Base-by-base conservation (phyloP, 2,113 vertebrate genomes). In the Xenus cinereus region DNA sequence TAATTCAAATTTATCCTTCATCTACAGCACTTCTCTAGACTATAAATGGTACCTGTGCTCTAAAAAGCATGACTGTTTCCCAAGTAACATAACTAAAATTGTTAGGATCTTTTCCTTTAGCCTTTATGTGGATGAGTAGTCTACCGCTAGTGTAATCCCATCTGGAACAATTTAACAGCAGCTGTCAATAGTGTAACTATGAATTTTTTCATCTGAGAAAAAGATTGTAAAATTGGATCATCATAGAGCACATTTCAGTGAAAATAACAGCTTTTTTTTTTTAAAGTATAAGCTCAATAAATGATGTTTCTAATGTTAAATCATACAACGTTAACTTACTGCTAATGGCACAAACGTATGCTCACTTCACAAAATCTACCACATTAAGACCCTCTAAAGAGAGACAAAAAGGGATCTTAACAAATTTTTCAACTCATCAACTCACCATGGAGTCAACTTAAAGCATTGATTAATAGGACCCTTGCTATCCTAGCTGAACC, bases 401-500 rank as follows among this genome's bases (percentile, higher is more conserved):
- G 79, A 76, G 73, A 69, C 73, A 90, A 95, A 96, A 92, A 89
- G 73, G 48, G 43, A 87, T 91, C 80, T 92, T 86, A 93, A 86
- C 72, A 92, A 84, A 41, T 64, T 84, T 94, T 95, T 94, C 60
- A 84, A 76, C 77, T 94, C 84, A 95, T 93, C 89, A 94, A 66
- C 85, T 95, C 92, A 93, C 85, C 57, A 72, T 43, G 48, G 79
- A 94, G 82, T 95, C 94, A 95, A 85, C 84, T 83, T 59, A 87
- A 84, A 92, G 46, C 82, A 87, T 6, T 95, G 79, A 96, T 96
- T 95, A 96, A 94, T 74, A 92, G 90, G 84, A 69, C 66, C 82
- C 91, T 92, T 95, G 85, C 87, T 91, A 81, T 85, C 32, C 62
- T 72, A 73, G 84, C 90, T 87, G 76, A 90, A 95, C 90, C 74